These are phyloP conservation scores for Seira musarum DNA, from an alignment of 2,888 invertebrate species.

Conservation along the genomic window DNA sequence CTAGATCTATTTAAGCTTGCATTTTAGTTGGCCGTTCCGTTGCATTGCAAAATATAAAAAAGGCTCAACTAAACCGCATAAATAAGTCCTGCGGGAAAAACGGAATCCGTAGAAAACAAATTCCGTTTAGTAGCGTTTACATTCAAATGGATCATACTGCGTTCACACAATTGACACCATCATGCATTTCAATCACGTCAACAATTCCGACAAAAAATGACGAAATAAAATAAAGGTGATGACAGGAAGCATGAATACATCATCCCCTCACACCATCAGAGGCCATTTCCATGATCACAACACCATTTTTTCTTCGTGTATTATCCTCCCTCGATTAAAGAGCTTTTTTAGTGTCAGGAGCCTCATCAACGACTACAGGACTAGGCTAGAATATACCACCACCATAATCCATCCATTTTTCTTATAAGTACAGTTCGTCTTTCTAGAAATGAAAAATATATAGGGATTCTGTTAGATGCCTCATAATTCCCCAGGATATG, in stretches of 20 bases:
- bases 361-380: not conserved
- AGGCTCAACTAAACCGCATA: too few species aligned
- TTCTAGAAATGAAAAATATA: too few species aligned
- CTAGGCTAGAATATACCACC: not conserved
- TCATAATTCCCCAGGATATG: slow-evolving; percentile 38
- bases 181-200: slow-evolving; percentile 3
- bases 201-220: not conserved
- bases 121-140: not conserved
- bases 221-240: slow-evolving; percentile 7
- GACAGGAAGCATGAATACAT: too few species aligned
- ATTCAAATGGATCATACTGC: not conserved
- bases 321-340: too few species aligned
- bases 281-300: slow-evolving; percentile 13
- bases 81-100: too few species aligned
- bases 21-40: not conserved
- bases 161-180: slow-evolving; percentile 7
- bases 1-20: not conserved
- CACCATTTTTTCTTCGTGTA: too few species aligned
- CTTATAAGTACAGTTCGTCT: too few species aligned
- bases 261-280: not conserved
- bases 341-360: slow-evolving; percentile 11
- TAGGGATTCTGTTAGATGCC: not conserved
- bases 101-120: slow-evolving; percentile 7
- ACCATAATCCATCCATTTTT: too few species aligned
- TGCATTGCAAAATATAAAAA: not conserved